These are phyloP conservation scores for Blera fallax DNA, from an alignment of 2,888 invertebrate genomes.

Conservation along the genomic window DNA sequence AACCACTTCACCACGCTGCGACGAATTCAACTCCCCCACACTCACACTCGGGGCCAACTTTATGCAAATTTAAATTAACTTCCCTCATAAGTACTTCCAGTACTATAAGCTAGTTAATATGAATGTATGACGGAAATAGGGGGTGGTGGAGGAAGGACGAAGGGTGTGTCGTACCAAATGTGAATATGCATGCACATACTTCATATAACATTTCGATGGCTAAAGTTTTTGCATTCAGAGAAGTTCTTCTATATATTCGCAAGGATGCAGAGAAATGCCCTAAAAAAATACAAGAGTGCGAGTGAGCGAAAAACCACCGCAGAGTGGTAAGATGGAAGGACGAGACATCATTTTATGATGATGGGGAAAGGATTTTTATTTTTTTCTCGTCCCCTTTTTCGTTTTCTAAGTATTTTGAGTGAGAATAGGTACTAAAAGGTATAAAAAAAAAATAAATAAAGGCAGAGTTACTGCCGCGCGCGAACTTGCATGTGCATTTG, in stretches of 20 bases:
- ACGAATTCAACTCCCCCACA: not conserved
- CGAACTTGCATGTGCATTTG: conserved; percentile 35
- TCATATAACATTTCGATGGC: conserved; percentile 42
- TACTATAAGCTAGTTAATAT: conserved; percentile 63
- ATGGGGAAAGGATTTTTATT: not conserved
- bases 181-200: conserved; percentile 6
- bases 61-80: conserved; percentile 72
- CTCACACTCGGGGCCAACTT: conserved; percentile 34
- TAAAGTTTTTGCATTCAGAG: conserved; percentile 19
- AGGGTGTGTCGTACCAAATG: conserved; percentile 16
- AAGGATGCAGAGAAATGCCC: conserved; percentile 20
- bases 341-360: conserved; percentile 23
- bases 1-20: conserved; percentile 43
- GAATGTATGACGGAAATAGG: conserved; percentile 46
- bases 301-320: not conserved
- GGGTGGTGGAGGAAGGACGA: conserved; percentile 27
- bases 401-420: conserved; percentile 18
- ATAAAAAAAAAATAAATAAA: conserved; percentile 44
- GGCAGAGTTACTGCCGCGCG: conserved; percentile 3
- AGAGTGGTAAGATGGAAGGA: not conserved
- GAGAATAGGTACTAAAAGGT: conserved; percentile 40
- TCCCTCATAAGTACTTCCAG: conserved; percentile 69
- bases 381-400: not conserved
- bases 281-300: not conserved
- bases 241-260: not conserved